phyloP scores from a whole-genome alignment of 1,140 invertebrate species.

The Pseudomyrmex sp. region DNA sequence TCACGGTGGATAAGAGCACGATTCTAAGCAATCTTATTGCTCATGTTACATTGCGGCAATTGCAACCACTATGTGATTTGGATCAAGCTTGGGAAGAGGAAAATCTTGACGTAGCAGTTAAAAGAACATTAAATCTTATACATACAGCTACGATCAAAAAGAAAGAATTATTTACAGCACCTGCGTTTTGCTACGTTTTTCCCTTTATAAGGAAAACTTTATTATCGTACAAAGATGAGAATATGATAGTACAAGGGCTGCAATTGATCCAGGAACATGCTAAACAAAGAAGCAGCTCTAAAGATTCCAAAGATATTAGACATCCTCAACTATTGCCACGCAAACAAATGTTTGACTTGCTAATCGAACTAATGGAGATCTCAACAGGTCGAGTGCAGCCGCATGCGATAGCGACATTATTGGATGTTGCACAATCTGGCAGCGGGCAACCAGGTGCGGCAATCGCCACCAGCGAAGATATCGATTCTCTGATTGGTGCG shows the following conservation, averaged over 20 bases:
- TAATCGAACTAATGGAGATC: constrained; percentile 93
- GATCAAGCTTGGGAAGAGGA: constrained; percentile 92
- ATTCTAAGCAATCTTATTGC: constrained; percentile 87
- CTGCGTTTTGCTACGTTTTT: constrained; percentile 94
- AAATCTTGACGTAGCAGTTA: constrained; percentile 87
- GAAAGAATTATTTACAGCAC: constrained; percentile 87
- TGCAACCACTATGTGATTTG: constrained; percentile 92
- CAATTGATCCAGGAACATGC: constrained; percentile 91
- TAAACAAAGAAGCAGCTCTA: constrained; percentile 86
- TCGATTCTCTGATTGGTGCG: constrained; percentile 91
- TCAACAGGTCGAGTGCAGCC: constrained; percentile 90
- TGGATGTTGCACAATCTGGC: constrained; percentile 91
- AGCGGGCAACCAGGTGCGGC: constrained; percentile 88
- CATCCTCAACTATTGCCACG: constrained; percentile 93
- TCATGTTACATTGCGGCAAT: constrained; percentile 89
- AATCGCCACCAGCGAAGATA: constrained; percentile 89
- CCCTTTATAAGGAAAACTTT: constrained; percentile 91
- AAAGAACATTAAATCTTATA: constrained; percentile 87
- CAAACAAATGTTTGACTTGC: constrained; percentile 91
- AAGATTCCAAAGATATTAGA: constrained; percentile 85
- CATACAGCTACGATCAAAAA: constrained; percentile 85
- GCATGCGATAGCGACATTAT: constrained; percentile 90
- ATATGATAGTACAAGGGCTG: constrained; percentile 87
- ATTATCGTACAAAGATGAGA: constrained; percentile 86
- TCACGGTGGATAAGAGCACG: constrained; percentile 84